Evolutionary conservation across 2,797 vertebrate species (phyloP).

Genomic region (Smutsia temminckii): DNA sequence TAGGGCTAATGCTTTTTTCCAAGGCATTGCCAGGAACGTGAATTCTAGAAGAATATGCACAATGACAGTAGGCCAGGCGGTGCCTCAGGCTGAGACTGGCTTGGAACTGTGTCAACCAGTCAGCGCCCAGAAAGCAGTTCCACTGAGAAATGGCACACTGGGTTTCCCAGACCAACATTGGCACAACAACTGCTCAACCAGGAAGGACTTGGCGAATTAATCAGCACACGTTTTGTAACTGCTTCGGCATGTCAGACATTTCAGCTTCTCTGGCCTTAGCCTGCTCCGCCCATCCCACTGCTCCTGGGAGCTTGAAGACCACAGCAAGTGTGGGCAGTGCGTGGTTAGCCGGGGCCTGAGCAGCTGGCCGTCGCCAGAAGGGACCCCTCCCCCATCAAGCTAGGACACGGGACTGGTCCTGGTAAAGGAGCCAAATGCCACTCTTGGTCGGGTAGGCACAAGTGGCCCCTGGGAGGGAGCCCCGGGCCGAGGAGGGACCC

Average conservation of each 20-base stretch:
- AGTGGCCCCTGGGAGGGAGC: not conserved
- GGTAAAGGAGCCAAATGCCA: not conserved
- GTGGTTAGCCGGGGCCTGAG: not conserved
- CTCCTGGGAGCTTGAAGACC: not conserved
- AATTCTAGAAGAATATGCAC: not conserved
- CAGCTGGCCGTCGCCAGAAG: not conserved
- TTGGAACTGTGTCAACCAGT: not conserved
- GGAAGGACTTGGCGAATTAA: too few species aligned
- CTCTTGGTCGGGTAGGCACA: too few species aligned
- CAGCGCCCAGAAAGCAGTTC: not conserved
- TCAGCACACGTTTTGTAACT: fast-evolving
- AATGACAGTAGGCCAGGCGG: not conserved
- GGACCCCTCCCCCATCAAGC: not conserved
- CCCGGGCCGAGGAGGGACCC: too few species aligned
- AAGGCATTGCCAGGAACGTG: not conserved
- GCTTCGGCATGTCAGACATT: fast-evolving
- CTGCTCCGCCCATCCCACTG: not conserved
- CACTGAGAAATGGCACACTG: fast-evolving
- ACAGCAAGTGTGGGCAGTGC: not conserved
- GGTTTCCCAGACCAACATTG: not conserved
- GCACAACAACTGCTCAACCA: fast-evolving
- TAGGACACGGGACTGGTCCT: not conserved
- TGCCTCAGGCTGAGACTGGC: not conserved
- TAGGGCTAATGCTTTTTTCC: not conserved
- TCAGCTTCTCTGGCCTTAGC: fast-evolving